Evolutionary conservation across 2,888 invertebrate species (phyloP).

Genomic region (Prosopocoilus inquinatus): DNA sequence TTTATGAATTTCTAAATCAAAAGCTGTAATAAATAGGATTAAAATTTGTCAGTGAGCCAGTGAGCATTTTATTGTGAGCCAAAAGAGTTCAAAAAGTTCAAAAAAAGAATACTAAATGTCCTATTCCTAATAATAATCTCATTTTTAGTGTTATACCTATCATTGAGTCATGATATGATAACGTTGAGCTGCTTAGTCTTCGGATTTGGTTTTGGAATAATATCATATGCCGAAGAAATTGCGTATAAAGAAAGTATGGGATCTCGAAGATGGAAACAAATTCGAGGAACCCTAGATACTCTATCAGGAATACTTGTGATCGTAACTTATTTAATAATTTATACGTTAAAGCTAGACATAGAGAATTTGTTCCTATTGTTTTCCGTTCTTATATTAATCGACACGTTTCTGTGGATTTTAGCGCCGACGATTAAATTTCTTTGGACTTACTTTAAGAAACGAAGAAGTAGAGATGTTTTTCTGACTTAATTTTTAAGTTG

Average conservation of each 20-base stretch:
- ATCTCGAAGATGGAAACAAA: constrained; percentile 26
- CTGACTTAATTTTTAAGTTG: no score
- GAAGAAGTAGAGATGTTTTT: no score
- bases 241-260: constrained; percentile 29
- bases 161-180: constrained; percentile 22
- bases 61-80: no score
- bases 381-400: constrained; percentile 11
- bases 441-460: constrained; percentile 14
- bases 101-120: no score
- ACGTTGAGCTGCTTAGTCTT: constrained; percentile 26
- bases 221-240: constrained; percentile 26
- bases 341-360: constrained; percentile 15
- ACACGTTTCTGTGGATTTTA: constrained; percentile 16
- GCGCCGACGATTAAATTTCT: constrained; percentile 13
- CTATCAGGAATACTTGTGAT: constrained; percentile 27
- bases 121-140: constrained; percentile 8
- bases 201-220: constrained; percentile 31
- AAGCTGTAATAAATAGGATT: no score
- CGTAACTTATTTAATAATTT: constrained; percentile 21
- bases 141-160: constrained; percentile 29
- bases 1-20: no score
- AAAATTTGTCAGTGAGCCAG: no score
- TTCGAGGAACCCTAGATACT: constrained; percentile 27
- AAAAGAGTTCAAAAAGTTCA: no score
- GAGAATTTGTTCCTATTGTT: constrained; percentile 16